Conservation (phyloP, 1,140 invertebrate genomes). For the Aphaenogaster floridana region DNA sequence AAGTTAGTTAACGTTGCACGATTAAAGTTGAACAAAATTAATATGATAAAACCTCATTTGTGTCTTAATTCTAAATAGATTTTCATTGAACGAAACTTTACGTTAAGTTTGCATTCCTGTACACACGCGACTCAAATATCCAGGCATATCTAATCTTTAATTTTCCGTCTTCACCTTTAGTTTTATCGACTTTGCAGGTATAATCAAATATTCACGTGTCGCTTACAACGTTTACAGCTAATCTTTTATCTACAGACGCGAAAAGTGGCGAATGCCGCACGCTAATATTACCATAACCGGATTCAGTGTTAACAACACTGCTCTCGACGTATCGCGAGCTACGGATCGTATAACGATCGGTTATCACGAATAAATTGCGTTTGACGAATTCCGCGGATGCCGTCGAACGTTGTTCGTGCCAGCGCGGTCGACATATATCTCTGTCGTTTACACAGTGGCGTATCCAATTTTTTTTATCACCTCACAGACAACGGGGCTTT, state of each 20-base stretch:
- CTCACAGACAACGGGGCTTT: neutral
- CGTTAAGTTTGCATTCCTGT: neutral
- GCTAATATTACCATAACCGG: constrained; percentile 53
- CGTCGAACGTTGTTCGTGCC: constrained; percentile 55
- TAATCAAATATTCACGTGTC: constrained; percentile 15
- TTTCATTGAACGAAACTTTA: neutral
- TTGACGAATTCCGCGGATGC: constrained; percentile 66
- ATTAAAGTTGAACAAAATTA: neutral
- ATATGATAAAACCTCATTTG: neutral
- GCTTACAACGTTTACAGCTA: constrained; percentile 3
- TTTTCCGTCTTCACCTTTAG: neutral
- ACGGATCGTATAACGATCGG: constrained; percentile 43
- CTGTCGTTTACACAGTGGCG: constrained; percentile 24
- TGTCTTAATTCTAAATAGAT: neutral
- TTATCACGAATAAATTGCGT: constrained; percentile 44
- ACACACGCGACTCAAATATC: neutral
- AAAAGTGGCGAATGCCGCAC: constrained; percentile 30
- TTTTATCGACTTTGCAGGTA: neutral
- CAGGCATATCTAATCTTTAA: neutral
- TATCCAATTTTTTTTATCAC: constrained; percentile 23
- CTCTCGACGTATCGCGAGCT: constrained; percentile 21
- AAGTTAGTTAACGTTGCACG: neutral
- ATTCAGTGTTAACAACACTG: constrained; percentile 48
- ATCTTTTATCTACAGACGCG: constrained; percentile 36
- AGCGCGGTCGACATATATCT: constrained; percentile 9